Base-by-base conservation (phyloP, 2,888 invertebrate genomes). In the Mystacides longicornis region DNA sequence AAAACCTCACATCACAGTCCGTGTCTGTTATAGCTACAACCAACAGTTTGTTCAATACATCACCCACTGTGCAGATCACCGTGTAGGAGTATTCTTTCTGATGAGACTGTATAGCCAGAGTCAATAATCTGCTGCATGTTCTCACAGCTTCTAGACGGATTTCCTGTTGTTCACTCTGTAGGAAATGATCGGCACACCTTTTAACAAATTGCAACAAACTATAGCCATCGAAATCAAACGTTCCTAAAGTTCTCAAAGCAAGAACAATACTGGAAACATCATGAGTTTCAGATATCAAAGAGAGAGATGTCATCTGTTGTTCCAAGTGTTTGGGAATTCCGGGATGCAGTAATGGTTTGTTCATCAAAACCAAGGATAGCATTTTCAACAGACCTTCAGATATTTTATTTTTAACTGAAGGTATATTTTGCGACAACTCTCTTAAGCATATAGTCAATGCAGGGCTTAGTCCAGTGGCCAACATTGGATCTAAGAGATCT, bases 1-100 rank as follows among this genome's bases (percentile, higher is more conserved):
- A 89, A 65, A 90, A 87, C 5, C 99, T 82, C 1, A 99, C 96
- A 70, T 94, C 93, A 42, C 93, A 85, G 70, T 98, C 97, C 68
- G 89, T 87, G 70, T 99, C 98, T 2, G 95, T 96, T 51, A 98
- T 92, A 42, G 95, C 93, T 3, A 96, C 96, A 37, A 91, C 85
- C 1, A 99, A 74, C 33, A 99, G 76, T 68, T 95, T 93, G 51
- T 89, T 87, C 18, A 99, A 80, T 2, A 98, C 96, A 68, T 92
- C 88, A 5, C 93, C 90, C 14, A 98, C 90, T 0, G 95, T 87
- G 63, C 85, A 85, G 33, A 90, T 90, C 0, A 97, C 84, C 0
- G 93, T 93, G 65, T 87, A 87, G 2, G 90, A 89, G 31, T 85
- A 85, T 58, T 82, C 82, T 62, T 80, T 80, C 57, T 67, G 71